Evolutionary conservation across 2,113 vertebrate species (phyloP).

Genomic region (Dinomys branickii): DNA sequence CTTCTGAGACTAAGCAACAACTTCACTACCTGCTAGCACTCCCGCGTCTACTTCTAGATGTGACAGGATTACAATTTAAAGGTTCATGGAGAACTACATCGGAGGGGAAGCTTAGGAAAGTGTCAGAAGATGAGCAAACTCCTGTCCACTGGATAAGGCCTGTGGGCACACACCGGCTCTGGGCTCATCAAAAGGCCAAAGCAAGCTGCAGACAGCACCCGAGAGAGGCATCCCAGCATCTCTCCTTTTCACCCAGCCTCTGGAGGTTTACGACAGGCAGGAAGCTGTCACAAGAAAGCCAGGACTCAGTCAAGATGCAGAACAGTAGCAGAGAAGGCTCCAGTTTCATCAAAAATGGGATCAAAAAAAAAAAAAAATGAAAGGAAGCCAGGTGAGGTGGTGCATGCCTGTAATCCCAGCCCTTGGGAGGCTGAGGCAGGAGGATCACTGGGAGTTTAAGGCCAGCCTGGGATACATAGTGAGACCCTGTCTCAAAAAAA

Average conservation of each 20-base stretch:
- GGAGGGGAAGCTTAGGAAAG: not conserved
- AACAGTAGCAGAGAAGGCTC: not conserved
- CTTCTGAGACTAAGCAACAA: not conserved
- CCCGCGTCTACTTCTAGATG: not conserved
- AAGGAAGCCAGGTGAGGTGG: too few species aligned
- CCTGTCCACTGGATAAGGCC: not conserved
- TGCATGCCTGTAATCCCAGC: too few species aligned
- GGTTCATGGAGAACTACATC: not conserved
- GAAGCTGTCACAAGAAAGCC: not conserved
- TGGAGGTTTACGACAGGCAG: not conserved
- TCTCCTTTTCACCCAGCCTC: not conserved
- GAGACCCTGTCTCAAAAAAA: not conserved
- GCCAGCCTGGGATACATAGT: not conserved
- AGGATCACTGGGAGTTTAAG: too few species aligned
- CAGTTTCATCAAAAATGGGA: not conserved
- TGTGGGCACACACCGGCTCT: not conserved
- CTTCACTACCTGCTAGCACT: not conserved
- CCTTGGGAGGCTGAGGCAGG: too few species aligned
- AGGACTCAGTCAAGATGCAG: not conserved
- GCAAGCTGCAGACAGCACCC: not conserved
- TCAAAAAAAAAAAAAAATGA: not conserved
- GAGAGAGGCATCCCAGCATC: not conserved
- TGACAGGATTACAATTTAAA: too few species aligned
- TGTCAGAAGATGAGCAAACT: not conserved
- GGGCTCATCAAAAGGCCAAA: not conserved